These are phyloP conservation scores for Cathartes aura DNA, from an alignment of 2,113 vertebrate species.

Conservation along the genomic window DNA sequence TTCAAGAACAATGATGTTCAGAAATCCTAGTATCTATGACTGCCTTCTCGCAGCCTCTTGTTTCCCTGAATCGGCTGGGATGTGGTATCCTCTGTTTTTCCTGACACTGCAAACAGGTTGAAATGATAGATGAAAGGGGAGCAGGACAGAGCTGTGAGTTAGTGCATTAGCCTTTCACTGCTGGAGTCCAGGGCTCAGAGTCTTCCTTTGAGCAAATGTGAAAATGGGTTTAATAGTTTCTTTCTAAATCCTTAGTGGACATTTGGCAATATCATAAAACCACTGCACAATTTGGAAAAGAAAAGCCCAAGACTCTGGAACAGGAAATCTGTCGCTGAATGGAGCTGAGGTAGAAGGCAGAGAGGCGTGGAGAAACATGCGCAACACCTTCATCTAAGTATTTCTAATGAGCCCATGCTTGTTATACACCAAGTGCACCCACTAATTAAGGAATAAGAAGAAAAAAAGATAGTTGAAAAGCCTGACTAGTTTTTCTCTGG, in stretches of 20 bases:
- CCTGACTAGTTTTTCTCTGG: conserved; percentile 35
- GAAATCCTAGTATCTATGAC: not conserved
- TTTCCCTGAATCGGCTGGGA: not conserved
- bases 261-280: not conserved
- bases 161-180: conserved; percentile 19
- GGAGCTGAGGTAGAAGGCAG: not conserved
- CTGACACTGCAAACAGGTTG: conserved; percentile 38
- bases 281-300: not conserved
- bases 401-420: conserved; percentile 35
- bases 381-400: not conserved
- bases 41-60: not conserved
- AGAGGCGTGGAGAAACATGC: not conserved
- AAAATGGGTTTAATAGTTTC: not conserved
- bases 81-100: not conserved
- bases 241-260: not conserved
- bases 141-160: not conserved
- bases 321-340: not conserved
- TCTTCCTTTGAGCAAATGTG: not conserved
- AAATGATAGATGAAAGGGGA: conserved; percentile 11
- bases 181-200: not conserved
- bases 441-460: conserved; percentile 64
- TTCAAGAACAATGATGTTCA: not conserved
- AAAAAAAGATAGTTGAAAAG: conserved; percentile 29
- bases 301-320: not conserved
- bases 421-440: not conserved